Evolutionary conservation across 2,113 vertebrate species (phyloP).

Genomic region (Notarius lentiginosus): DNA sequence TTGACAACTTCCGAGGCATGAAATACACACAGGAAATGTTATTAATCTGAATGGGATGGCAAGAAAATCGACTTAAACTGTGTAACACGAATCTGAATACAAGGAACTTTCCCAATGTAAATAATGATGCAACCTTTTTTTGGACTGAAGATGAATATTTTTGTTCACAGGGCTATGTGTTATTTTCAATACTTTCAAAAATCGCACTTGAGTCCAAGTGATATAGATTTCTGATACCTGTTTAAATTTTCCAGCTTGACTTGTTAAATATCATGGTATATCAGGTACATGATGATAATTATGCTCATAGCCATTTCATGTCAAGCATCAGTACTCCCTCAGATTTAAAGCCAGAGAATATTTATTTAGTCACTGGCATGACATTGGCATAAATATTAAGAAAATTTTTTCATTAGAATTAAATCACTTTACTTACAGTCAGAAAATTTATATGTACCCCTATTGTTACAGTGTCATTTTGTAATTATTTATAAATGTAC

Average conservation of each 20-base stretch:
- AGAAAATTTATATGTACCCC: background rate
- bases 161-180: background rate
- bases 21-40: too few species aligned
- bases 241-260: background rate
- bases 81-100: background rate
- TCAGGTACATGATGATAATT: background rate
- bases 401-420: background rate
- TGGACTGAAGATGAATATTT: background rate
- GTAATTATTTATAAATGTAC: background rate
- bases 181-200: background rate
- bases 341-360: background rate
- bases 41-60: too few species aligned
- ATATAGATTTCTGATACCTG: too few species aligned
- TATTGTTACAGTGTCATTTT: background rate
- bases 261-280: background rate
- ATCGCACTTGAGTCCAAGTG: too few species aligned
- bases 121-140: background rate
- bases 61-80: background rate
- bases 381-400: background rate
- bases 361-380: background rate
- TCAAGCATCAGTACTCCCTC: background rate
- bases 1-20: background rate
- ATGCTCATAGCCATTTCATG: background rate
- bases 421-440: background rate
- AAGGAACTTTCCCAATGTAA: background rate